Evolutionary conservation across 1,140 invertebrate species (phyloP).

Genomic region (Tetragonula clypearis): DNA sequence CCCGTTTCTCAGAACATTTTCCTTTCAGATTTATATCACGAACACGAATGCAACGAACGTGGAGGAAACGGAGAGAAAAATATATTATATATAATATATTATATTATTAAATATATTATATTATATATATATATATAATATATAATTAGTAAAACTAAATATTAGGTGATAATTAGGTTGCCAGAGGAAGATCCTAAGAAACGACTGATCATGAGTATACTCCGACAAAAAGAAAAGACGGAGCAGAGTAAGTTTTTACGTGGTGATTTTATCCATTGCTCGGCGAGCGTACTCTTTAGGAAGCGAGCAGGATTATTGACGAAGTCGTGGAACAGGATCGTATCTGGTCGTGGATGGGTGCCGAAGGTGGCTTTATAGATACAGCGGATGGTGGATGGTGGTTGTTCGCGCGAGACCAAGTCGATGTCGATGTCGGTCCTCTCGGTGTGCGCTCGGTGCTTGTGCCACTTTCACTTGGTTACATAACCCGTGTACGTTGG

Average conservation of each 20-base stretch:
- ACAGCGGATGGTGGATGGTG: slow-evolving; percentile 52
- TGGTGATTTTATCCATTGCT: background rate
- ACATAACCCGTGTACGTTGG: slow-evolving; percentile 76
- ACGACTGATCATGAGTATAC: background rate
- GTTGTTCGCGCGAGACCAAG: slow-evolving; percentile 58
- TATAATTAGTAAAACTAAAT: background rate
- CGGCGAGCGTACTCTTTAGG: slow-evolving; percentile 16
- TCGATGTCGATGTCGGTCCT: slow-evolving; percentile 58
- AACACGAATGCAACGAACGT: too few relatives aligned
- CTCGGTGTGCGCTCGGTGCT: slow-evolving; percentile 68
- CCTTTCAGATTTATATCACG: slow-evolving; percentile 21
- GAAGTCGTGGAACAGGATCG: slow-evolving; percentile 50
- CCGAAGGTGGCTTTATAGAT: slow-evolving; percentile 50
- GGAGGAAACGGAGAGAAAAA: background rate
- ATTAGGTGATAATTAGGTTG: slow-evolving; percentile 11
- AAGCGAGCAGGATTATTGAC: slow-evolving; percentile 30
- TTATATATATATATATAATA: too few relatives aligned
- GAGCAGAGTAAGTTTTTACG: background rate
- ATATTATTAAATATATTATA: too few relatives aligned
- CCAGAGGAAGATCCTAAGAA: slow-evolving; percentile 7
- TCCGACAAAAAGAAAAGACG: background rate
- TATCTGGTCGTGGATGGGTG: slow-evolving; percentile 56
- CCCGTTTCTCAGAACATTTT: background rate
- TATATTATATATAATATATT: background rate
- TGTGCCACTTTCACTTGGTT: slow-evolving; percentile 82